Conservation (phyloP, 2,113 vertebrate genomes). For the Neotragus moschatus region DNA sequence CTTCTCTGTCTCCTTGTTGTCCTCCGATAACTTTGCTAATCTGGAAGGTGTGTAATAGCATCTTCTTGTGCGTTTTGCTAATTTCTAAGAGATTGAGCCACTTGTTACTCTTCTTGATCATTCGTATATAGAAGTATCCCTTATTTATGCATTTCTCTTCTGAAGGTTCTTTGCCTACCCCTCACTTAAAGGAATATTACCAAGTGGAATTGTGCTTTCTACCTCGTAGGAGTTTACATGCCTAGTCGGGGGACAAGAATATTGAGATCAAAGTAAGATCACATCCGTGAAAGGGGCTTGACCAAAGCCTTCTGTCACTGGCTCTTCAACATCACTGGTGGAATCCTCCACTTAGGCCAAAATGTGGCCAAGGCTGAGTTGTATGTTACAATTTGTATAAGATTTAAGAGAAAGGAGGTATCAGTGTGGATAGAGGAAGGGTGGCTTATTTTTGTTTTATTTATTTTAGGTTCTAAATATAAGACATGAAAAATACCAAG, state of each 20-base stretch:
- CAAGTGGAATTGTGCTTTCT: neutral
- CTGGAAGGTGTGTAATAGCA: neutral
- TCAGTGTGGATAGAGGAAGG: neutral
- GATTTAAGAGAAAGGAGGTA: neutral
- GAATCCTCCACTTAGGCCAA: neutral
- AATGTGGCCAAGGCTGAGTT: neutral
- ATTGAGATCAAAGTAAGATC: neutral
- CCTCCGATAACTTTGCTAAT: neutral
- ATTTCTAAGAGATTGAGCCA: neutral
- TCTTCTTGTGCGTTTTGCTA: neutral
- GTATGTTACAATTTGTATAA: neutral
- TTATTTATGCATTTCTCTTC: neutral
- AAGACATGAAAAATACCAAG: neutral
- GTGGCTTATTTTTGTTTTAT: neutral
- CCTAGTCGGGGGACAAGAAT: neutral
- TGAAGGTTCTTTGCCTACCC: neutral
- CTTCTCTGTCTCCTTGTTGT: neutral
- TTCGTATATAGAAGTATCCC: neutral
- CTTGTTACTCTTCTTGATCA: neutral
- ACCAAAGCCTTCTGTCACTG: neutral
- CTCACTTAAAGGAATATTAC: neutral
- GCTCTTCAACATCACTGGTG: neutral
- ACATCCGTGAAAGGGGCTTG: neutral
- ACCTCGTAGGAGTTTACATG: neutral
- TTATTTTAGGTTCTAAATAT: conserved; percentile 6